Conservation (phyloP, 1,140 invertebrate species). For the Neotoxoptera formosana region DNA sequence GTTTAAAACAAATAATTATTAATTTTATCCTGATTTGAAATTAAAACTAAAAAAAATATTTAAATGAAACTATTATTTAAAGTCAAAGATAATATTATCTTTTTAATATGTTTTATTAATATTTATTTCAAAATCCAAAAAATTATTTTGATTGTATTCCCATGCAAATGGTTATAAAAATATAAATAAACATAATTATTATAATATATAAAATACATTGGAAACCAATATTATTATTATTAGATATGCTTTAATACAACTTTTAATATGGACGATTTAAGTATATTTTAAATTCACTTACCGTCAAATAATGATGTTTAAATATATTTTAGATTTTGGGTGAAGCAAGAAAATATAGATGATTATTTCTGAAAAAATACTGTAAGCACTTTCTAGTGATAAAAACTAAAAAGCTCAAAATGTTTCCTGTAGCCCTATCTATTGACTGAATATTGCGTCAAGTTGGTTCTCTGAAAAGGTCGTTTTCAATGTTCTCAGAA, state of each 20-base stretch:
- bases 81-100: background rate
- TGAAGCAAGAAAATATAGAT: background rate
- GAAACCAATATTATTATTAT: background rate
- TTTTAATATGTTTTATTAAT: too few relatives aligned
- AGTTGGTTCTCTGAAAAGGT: background rate
- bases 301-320: background rate
- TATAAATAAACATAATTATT: background rate
- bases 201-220: background rate
- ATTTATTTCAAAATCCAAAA: background rate
- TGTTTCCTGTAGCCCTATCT: background rate
- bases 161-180: too few relatives aligned
- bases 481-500: background rate
- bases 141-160: background rate
- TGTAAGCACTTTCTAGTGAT: background rate
- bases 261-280: background rate
- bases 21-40: background rate
- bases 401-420: background rate
- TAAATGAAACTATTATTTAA: background rate
- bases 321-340: background rate
- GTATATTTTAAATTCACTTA: background rate
- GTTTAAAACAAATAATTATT: background rate
- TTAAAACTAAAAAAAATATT: background rate
- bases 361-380: background rate
- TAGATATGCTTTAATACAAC: constrained; percentile 2
- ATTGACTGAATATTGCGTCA: background rate